These are phyloP conservation scores for Hylyphantes graminicola DNA, from an alignment of 1,140 invertebrate species.

Conservation along the genomic window DNA sequence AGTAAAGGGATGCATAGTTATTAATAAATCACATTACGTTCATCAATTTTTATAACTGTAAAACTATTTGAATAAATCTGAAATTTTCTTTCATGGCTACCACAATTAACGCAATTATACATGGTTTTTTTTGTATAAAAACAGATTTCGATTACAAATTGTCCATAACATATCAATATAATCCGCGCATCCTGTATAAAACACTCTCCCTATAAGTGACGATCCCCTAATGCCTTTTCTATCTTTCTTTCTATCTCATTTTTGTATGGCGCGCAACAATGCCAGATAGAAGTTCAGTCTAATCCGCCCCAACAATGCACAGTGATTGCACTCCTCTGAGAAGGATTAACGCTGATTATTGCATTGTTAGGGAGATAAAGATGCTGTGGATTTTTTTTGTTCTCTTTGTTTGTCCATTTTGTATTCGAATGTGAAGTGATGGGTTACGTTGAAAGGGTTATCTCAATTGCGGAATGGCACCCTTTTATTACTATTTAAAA, in stretches of 20 bases:
- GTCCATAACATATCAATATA: slow-evolving; percentile 13
- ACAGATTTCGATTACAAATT: no score
- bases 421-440: neutral
- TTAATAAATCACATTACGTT: no score
- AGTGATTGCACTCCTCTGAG: slow-evolving; percentile 30
- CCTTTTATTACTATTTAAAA: no score
- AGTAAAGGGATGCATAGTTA: no score
- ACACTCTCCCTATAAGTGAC: neutral
- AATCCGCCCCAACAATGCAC: slow-evolving; percentile 48
- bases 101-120: no score
- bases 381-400: neutral
- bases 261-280: slow-evolving; percentile 25
- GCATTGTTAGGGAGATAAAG: slow-evolving; percentile 44
- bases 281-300: slow-evolving; percentile 16
- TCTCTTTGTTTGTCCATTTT: neutral
- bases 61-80: no score
- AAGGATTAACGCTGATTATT: slow-evolving; percentile 44
- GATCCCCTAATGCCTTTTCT: slow-evolving; percentile 3
- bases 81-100: no score
- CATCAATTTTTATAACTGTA: no score
- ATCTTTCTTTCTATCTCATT: neutral
- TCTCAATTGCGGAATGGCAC: no score
- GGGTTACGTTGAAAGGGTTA: neutral
- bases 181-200: neutral
- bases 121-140: no score